These are phyloP conservation scores for Myiozetetes cayanensis DNA, from an alignment of 2,113 vertebrate genomes.

Conservation along the genomic window DNA sequence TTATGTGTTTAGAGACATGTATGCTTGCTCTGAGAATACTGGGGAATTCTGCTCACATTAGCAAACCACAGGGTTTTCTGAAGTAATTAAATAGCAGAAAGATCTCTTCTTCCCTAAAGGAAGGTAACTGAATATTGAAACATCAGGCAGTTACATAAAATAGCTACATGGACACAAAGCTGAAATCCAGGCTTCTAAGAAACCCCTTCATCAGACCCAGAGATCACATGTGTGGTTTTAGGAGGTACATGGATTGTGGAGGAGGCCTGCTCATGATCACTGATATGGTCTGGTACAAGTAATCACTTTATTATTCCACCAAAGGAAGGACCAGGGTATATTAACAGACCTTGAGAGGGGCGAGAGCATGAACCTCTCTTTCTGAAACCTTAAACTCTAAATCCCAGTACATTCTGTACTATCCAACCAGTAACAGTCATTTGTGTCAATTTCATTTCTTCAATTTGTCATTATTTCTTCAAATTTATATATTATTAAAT, in stretches of 20 bases:
- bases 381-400: not conserved
- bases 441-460: not conserved
- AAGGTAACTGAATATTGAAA: conserved; percentile 22
- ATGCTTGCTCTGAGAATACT: not conserved
- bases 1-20: not conserved
- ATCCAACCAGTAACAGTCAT: not conserved
- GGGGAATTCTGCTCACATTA: conserved; percentile 2
- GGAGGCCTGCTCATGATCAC: not conserved
- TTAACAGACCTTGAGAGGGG: not conserved
- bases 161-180: not conserved
- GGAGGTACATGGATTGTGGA: rapidly evolving
- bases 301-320: not conserved
- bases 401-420: not conserved
- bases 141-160: not conserved
- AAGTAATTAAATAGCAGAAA: conserved; percentile 40
- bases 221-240: not conserved
- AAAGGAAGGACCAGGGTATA: rapidly evolving
- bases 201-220: not conserved
- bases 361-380: not conserved
- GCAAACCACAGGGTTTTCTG: not conserved
- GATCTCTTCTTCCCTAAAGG: not conserved
- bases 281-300: not conserved
- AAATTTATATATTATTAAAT: not conserved
- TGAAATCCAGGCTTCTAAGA: not conserved
- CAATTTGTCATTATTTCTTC: not conserved